Conservation (phyloP, 2,113 vertebrate species). For the Zosterops pallidus region DNA sequence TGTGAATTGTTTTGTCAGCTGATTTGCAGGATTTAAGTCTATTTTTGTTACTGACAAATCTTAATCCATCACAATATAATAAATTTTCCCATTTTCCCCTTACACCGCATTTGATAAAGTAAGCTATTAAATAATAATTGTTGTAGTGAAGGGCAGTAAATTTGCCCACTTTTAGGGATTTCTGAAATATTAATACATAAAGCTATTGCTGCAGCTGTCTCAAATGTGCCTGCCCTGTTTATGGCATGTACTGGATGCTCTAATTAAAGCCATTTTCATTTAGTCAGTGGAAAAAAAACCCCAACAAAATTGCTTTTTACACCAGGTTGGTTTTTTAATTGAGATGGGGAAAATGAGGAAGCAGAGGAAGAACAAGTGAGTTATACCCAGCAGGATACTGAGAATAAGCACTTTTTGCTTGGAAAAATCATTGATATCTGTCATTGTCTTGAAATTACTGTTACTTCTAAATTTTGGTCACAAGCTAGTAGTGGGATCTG, state of each 20-base stretch:
- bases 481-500: background rate
- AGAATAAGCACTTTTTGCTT: slow-evolving; percentile 22
- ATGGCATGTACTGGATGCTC: background rate
- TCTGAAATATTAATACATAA: slow-evolving; percentile 28
- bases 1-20: background rate
- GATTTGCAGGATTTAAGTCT: background rate
- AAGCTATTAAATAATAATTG: slow-evolving; percentile 40
- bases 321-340: slow-evolving; percentile 28
- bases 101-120: slow-evolving; percentile 14
- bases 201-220: slow-evolving; percentile 9
- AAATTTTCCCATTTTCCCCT: background rate
- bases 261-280: slow-evolving; percentile 57
- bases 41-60: background rate
- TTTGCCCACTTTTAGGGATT: slow-evolving; percentile 25
- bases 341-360: slow-evolving; percentile 29
- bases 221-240: background rate
- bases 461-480: slow-evolving; percentile 19
- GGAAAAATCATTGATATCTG: slow-evolving; percentile 15
- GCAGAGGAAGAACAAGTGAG: background rate
- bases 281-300: background rate
- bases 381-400: slow-evolving; percentile 1
- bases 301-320: slow-evolving; percentile 19
- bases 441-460: slow-evolving; percentile 24
- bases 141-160: slow-evolving; percentile 13
- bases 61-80: background rate